These are phyloP conservation scores for Decapterus maruadsi DNA, from an alignment of 2,797 vertebrate genomes.

Conservation along the genomic window DNA sequence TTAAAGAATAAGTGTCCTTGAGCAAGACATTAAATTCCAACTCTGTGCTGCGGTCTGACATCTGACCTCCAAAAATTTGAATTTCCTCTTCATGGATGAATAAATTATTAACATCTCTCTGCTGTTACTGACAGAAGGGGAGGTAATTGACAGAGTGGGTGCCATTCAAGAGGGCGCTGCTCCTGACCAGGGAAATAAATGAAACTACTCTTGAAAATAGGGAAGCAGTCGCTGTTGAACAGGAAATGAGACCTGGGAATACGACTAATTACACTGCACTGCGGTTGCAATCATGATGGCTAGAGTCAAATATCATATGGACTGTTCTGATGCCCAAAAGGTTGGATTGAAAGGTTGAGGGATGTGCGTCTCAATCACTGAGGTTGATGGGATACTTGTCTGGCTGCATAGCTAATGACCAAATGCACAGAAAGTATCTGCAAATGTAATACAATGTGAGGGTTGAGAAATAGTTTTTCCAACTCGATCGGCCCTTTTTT, in stretches of 20 bases:
- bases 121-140: constrained; percentile 43
- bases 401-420: too few species aligned
- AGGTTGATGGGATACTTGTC: too few species aligned
- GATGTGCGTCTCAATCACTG: not conserved
- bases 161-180: constrained; percentile 21
- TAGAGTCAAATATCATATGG: not conserved
- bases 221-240: constrained; percentile 10
- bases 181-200: constrained; percentile 43
- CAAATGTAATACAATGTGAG: too few species aligned
- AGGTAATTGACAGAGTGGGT: constrained; percentile 46
- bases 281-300: not conserved
- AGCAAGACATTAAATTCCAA: constrained; percentile 13
- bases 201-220: constrained; percentile 16
- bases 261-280: constrained; percentile 21
- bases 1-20: constrained; percentile 41
- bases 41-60: constrained; percentile 30
- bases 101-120: constrained; percentile 53
- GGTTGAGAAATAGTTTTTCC: too few species aligned
- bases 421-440: too few species aligned
- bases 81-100: constrained; percentile 30
- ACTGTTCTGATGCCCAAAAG: not conserved
- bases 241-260: constrained; percentile 25
- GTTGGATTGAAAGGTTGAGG: constrained; percentile 17
- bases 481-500: too few species aligned
- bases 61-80: constrained; percentile 46